Percentiles rank a stretch among this genome's conserved stretches.
Conservation (phyloP, 1,140 invertebrate species). For the Carcinoscorpius rotundicauda region DNA sequence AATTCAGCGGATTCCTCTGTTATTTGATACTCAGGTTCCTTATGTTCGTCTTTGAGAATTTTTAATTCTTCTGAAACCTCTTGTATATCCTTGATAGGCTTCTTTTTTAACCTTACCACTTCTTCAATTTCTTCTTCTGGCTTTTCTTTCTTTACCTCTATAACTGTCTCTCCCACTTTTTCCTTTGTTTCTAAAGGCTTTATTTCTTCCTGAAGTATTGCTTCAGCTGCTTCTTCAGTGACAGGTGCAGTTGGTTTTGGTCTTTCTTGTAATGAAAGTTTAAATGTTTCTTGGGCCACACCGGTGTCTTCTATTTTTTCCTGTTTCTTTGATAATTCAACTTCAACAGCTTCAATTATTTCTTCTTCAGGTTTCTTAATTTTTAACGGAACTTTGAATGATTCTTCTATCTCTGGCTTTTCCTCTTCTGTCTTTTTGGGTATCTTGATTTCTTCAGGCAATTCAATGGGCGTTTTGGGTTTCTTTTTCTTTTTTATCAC, state of each 20-base stretch:
- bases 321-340: not conserved
- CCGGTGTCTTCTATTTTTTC: no score
- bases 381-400: slow-evolving; percentile 1
- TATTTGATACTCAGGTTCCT: slow-evolving; percentile 24
- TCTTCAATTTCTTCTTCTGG: slow-evolving; percentile 10
- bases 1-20: slow-evolving; percentile 18
- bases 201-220: slow-evolving; percentile 20
- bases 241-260: no score
- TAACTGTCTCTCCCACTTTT: slow-evolving; percentile 11
- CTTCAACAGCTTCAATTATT: slow-evolving; percentile 3
- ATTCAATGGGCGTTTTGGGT: no score
- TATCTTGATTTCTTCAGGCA: not conserved
- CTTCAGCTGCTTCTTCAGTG: slow-evolving; percentile 26
- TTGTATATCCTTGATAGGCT: slow-evolving; percentile 6
- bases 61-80: slow-evolving; percentile 31
- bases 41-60: slow-evolving; percentile 23
- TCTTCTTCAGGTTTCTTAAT: not conserved
- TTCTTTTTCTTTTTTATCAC: slow-evolving; percentile 3
- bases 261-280: no score
- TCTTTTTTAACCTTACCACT: slow-evolving; percentile 10
- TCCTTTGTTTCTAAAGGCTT: not conserved
- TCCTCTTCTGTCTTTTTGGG: slow-evolving; percentile 8
- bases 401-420: slow-evolving; percentile 15
- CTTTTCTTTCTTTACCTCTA: slow-evolving; percentile 11
- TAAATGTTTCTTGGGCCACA: not conserved